These are phyloP conservation scores for Lineus longissimus DNA, from an alignment of 1,140 invertebrate genomes.

Conservation along the genomic window DNA sequence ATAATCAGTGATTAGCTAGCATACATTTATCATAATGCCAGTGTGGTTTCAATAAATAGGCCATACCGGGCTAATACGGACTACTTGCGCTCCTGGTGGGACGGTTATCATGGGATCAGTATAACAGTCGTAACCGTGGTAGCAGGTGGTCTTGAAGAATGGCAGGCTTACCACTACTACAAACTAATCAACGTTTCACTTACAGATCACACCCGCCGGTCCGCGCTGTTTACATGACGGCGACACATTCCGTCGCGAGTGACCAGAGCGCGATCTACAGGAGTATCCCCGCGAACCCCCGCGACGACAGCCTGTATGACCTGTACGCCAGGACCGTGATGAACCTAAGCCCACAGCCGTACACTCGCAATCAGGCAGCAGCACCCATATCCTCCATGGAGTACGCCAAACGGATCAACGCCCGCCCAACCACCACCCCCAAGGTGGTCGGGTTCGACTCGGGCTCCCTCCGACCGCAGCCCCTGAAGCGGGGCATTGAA, in stretches of 20 bases:
- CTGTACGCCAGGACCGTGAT: conserved; percentile 3
- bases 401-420: conserved; percentile 25
- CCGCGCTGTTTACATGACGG: too few relatives aligned
- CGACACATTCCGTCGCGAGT: not conserved
- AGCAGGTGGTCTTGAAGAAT: too few relatives aligned
- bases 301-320: conserved; percentile 28
- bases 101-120: too few relatives aligned
- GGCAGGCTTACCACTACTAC: too few relatives aligned
- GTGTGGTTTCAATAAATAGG: too few relatives aligned
- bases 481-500: conserved; percentile 14
- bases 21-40: too few relatives aligned
- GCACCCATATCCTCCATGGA: conserved; percentile 24
- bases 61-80: too few relatives aligned
- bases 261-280: conserved; percentile 21
- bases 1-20: too few relatives aligned
- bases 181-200: too few relatives aligned
- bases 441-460: conserved; percentile 29
- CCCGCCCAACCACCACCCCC: conserved; percentile 26
- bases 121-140: too few relatives aligned
- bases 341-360: not conserved
- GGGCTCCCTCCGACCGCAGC: conserved; percentile 7
- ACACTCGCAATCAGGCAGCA: not conserved
- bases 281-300: conserved; percentile 29
- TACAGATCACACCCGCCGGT: too few relatives aligned
- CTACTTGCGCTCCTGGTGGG: too few relatives aligned